Base-by-base conservation (phyloP, 1,140 invertebrate genomes). In the Neodiprion virginianus region DNA sequence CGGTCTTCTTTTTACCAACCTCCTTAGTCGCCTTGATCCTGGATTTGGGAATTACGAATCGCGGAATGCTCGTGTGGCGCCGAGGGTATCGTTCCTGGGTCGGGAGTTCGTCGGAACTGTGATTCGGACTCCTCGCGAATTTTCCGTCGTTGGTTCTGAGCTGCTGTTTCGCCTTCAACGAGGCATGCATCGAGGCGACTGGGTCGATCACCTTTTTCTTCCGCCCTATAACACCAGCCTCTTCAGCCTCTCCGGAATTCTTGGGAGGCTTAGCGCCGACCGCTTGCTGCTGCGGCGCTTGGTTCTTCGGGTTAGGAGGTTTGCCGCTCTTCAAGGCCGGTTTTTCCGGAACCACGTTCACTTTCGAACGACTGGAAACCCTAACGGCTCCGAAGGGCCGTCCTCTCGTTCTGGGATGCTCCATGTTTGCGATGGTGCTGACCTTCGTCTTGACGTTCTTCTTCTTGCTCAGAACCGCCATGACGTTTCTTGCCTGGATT, bases 101-200 rank as follows among this genome's bases (percentile, higher is more conserved):
- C 12, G 11, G 11, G 5, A 14, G 14, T 23, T 5, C 47, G 7
- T n/a, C 61, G 61, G 14, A 21, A 7, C 68, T 47, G 5, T 47
- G 3, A 12, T 82, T 80, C 0, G 78, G 77, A 73, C 82, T 82
- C 9, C 81, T 78, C 3, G 81, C 80, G 23, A 88, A 88, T 23
- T 88, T 87, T 0, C 85, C 86, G 48, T 88, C 87, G 47, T 84
- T 81, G 0, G 80, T 81, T 11, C 87, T 76, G 0, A 86, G 72
- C 49, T 88, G 86, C 0, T 74, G 74, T 67, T 79, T 81, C 0
- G 81, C 83, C 48, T 87, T 87, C 4, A 85, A 72, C 8, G 84
- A 84, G 0, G 85, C 83, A 48, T 81, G 80, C 49, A 84, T 65
- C 0, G 82, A 84, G 1, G 76, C 75, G 0, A 80, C 71, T 0